Evolutionary conservation across 1,140 invertebrate species (phyloP), one percentile per base, ranked within the genome.

Genomic region (Cheumatopsyche charites): DNA sequence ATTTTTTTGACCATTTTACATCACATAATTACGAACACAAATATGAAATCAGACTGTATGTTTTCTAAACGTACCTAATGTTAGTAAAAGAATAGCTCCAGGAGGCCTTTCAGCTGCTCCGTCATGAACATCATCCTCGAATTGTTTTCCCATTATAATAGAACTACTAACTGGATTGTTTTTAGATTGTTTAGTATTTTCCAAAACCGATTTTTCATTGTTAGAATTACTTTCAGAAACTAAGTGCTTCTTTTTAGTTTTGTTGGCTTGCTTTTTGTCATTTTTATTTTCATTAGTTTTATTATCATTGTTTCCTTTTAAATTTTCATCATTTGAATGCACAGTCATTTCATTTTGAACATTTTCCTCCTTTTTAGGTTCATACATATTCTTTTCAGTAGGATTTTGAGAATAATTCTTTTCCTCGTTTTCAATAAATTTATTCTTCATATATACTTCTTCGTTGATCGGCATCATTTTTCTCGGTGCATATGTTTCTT

Each of bases 11-110:
- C n/a, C n/a, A n/a, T n/a, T n/a, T n/a, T n/a, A n/a, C n/a, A n/a
- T n/a, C n/a, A n/a, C n/a, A n/a, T n/a, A n/a, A n/a, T n/a, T n/a
- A n/a, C n/a, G n/a, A n/a, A n/a, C n/a, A n/a, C n/a, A n/a, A n/a
- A n/a, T n/a, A n/a, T n/a, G n/a, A n/a, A n/a, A n/a, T n/a, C n/a
- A n/a, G n/a, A n/a, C n/a, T n/a, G n/a, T n/a, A n/a, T n/a, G n/a
- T n/a, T n/a, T n/a, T n/a, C n/a, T n/a, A n/a, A 26, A 55, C 15
- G 68, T 80, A 90, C 89, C 89, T 75, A 94, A 83, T 11, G 92
- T 90, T 45, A 97, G 84, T 0, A 95, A 93, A 76, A 97, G 87
- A 15, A 96, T 89, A 0, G 95, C 94, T 45, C 94, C 94, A 70
- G 87, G 88, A 9, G 92, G 91, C 62, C 84, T 87, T 75, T 88